A percentile compares a stretch with the other conserved stretches of the same genome.
Evolutionary conservation across 2,113 vertebrate genomes (phyloP).

Genomic region (Fulmarus glacialis): DNA sequence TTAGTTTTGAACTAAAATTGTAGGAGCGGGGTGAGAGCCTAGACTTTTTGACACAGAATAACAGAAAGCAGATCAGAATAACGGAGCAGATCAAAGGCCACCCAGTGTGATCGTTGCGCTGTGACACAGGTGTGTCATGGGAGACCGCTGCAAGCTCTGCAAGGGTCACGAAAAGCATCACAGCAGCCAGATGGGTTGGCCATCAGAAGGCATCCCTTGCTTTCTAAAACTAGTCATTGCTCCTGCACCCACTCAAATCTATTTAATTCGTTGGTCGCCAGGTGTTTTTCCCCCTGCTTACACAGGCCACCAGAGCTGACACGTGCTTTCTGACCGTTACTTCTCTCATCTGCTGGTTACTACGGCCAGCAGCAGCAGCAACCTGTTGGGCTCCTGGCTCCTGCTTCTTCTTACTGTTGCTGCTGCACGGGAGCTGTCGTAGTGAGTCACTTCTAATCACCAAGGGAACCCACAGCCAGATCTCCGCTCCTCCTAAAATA

Average conservation of each 20-base stretch:
- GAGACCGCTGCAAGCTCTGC: not conserved
- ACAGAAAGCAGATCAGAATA: not conserved
- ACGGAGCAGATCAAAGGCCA: not conserved
- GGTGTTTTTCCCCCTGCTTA: not conserved
- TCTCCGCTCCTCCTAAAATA: not conserved
- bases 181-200: not conserved
- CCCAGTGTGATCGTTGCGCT: not conserved
- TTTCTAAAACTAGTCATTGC: not conserved
- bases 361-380: not conserved
- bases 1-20: not conserved
- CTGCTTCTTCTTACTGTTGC: not conserved
- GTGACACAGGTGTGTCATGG: not conserved
- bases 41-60: not conserved
- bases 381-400: not conserved
- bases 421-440: not conserved
- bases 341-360: not conserved
- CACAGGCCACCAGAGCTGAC: not conserved
- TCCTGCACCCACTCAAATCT: not conserved
- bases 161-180: not conserved
- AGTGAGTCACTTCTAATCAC: slow-evolving; percentile 16
- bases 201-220: not conserved
- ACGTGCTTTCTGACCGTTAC: rapidly evolving
- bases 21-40: not conserved
- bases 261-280: not conserved
- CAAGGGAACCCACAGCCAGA: slow-evolving; percentile 24